Conservation (phyloP, 2,888 invertebrate genomes). For the Ophion slaviceki region DNA sequence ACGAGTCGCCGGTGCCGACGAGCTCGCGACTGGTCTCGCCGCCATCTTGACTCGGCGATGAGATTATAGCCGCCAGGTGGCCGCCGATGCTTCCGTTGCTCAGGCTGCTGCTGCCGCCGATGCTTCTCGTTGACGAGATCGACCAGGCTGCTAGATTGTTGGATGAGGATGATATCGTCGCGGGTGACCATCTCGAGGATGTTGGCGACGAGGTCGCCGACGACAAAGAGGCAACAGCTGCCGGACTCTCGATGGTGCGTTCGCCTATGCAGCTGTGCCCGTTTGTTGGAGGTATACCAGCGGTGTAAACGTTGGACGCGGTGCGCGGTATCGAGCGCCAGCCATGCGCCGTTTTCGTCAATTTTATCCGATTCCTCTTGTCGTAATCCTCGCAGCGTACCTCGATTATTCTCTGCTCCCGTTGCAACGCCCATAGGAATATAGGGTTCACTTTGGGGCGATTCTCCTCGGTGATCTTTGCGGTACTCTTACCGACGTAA, state of each 20-base stretch:
- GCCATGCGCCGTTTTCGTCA: slow-evolving; percentile 92
- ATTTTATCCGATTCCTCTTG: slow-evolving; percentile 92
- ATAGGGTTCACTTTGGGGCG: slow-evolving; percentile 91
- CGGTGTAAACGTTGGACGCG: slow-evolving; percentile 83
- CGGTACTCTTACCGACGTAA: slow-evolving; percentile 42
- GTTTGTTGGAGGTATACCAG: slow-evolving; percentile 10
- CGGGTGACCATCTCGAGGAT: slow-evolving; percentile 63
- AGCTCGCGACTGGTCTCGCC: slow-evolving; percentile 25
- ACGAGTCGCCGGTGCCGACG: slow-evolving; percentile 29
- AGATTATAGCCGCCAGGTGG: slow-evolving; percentile 23
- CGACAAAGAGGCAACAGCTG: slow-evolving; percentile 34
- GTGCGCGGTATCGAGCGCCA: slow-evolving; percentile 94
- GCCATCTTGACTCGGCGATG: slow-evolving; percentile 51
- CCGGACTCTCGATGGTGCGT: slow-evolving; percentile 55
- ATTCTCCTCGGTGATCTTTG: slow-evolving; percentile 81
- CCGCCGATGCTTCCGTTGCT: slow-evolving; percentile 22
- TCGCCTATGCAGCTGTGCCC: slow-evolving; percentile 66
- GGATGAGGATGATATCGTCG: slow-evolving; percentile 62
- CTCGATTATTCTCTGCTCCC: slow-evolving; percentile 91
- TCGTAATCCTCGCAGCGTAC: slow-evolving; percentile 95
- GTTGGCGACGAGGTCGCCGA: slow-evolving; percentile 57
- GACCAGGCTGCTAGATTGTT: slow-evolving; percentile 63
- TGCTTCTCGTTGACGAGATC: slow-evolving; percentile 47
- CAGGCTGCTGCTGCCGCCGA: slow-evolving; percentile 18
- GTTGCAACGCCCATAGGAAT: slow-evolving; percentile 93